phyloP scores from a whole-genome alignment of 92 coral and sea anemone genomes.

The Actinernus sp. region DNA sequence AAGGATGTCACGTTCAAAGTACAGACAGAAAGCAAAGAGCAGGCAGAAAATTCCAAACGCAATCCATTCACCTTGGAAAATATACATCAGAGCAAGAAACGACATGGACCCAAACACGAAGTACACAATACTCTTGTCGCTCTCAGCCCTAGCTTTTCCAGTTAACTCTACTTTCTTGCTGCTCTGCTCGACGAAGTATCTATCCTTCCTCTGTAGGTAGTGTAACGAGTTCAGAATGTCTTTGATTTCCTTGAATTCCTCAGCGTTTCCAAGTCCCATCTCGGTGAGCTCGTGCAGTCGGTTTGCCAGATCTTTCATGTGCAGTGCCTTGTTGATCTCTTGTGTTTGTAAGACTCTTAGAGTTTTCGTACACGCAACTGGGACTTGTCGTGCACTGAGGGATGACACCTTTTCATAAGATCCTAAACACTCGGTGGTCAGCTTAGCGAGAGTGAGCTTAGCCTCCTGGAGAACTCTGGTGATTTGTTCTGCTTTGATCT shows the following conservation, averaged over 20 bases:
- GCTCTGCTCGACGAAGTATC: constrained; percentile 30
- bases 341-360: constrained; percentile 47
- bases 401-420: constrained; percentile 61
- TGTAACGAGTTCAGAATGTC: constrained; percentile 37
- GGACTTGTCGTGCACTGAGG: constrained; percentile 11
- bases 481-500: constrained; percentile 22
- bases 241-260: constrained; percentile 38
- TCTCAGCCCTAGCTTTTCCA: neutral
- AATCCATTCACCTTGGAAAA: constrained; percentile 1
- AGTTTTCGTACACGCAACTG: constrained; percentile 10
- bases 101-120: neutral
- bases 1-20: constrained; percentile 1
- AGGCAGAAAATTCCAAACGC: neutral
- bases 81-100: neutral
- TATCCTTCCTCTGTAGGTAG: constrained; percentile 33
- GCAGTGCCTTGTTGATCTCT: constrained; percentile 58
- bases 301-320: constrained; percentile 58
- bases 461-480: constrained; percentile 44
- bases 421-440: constrained; percentile 55
- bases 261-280: constrained; percentile 38
- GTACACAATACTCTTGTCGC: neutral
- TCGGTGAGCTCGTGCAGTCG: constrained; percentile 32
- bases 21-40: constrained; percentile 4
- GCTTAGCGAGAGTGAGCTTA: constrained; percentile 51
- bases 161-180: constrained; percentile 4